Evolutionary conservation across 2,888 invertebrate genomes (phyloP).

Genomic region (Labia minor): DNA sequence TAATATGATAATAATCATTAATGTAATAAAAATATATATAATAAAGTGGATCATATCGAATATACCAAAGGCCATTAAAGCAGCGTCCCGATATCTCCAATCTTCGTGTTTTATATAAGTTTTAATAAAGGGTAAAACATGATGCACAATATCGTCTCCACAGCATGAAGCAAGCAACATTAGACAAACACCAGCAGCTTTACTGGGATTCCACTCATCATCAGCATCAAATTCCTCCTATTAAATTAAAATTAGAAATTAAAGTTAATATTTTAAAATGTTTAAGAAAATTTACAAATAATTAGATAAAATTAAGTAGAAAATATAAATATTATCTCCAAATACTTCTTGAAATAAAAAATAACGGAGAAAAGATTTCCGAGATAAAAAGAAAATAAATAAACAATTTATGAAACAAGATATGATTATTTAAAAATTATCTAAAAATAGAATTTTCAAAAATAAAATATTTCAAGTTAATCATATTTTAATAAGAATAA

Average conservation of each 20-base stretch:
- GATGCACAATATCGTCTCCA: slow-evolving; percentile 92
- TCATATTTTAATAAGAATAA: no score
- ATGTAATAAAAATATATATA: neutral
- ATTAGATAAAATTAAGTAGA: slow-evolving; percentile 15
- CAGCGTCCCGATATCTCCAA: slow-evolving; percentile 91
- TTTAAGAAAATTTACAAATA: neutral
- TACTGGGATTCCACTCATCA: slow-evolving; percentile 98
- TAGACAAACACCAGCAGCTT: slow-evolving; percentile 96
- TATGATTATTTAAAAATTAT: no score
- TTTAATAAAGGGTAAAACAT: slow-evolving; percentile 92
- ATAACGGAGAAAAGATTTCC: no score
- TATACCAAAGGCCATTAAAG: slow-evolving; percentile 92
- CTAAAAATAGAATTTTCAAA: no score
- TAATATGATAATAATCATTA: slow-evolving; percentile 36
- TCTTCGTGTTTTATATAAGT: slow-evolving; percentile 85
- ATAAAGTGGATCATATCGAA: slow-evolving; percentile 17
- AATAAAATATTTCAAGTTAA: no score
- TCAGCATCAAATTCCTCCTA: slow-evolving; percentile 91
- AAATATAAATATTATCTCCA: neutral
- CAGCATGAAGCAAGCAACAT: slow-evolving; percentile 96
- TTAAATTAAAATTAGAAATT: neutral
- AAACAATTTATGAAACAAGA: no score
- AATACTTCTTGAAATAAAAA: neutral
- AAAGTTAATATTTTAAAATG: neutral
- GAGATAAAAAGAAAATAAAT: no score